Evolutionary conservation across 2,113 vertebrate species (phyloP).

Genomic region (Talpa occidentalis): DNA sequence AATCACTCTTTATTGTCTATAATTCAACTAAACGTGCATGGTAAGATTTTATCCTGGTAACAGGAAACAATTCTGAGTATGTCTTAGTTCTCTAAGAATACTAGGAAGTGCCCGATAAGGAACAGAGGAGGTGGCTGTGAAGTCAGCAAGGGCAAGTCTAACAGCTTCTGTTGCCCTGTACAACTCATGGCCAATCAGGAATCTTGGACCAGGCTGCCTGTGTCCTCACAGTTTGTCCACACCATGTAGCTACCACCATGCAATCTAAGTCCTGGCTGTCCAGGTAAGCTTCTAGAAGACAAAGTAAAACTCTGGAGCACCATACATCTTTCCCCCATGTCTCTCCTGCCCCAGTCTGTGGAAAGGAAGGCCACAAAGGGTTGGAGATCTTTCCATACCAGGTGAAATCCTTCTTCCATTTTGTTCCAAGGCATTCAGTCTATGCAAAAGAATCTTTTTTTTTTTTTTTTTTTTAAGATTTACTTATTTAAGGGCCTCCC

Average conservation of each 20-base stretch:
- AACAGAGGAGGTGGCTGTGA: neutral
- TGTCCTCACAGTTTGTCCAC: neutral
- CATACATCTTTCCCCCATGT: neutral
- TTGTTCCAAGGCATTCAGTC: neutral
- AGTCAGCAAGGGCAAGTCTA: neutral
- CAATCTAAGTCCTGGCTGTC: neutral
- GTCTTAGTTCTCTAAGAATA: neutral
- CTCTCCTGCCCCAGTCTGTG: neutral
- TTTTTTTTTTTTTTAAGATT: neutral
- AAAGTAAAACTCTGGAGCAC: neutral
- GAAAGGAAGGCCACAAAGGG: neutral
- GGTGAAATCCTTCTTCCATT: slow-evolving; percentile 9
- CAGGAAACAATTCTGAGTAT: neutral
- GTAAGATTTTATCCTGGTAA: neutral
- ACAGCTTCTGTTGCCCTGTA: neutral
- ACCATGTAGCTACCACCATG: neutral
- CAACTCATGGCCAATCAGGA: neutral
- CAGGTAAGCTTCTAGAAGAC: neutral
- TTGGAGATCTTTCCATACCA: neutral
- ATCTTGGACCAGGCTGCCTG: neutral
- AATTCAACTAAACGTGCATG: neutral
- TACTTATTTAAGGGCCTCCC: neutral
- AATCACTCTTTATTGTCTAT: neutral
- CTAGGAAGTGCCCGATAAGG: neutral
- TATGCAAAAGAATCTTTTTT: neutral